Percentiles rank a stretch among this genome's conserved stretches.
phyloP scores from a whole-genome alignment of 2,888 invertebrate species.

The Lasius platythorax region DNA sequence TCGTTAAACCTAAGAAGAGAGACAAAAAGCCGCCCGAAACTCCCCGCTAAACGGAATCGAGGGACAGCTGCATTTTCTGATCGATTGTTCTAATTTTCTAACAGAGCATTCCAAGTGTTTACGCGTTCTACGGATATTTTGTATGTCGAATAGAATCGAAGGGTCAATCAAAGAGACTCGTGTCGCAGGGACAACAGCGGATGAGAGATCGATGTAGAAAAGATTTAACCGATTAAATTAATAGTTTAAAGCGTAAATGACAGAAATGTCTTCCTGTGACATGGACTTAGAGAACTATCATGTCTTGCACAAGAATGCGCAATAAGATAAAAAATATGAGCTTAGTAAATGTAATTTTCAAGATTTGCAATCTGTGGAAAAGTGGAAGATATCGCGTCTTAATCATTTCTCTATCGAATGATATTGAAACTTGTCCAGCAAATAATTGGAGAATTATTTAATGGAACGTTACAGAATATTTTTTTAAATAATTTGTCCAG shows the following conservation, averaged over 20 bases:
- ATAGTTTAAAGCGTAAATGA: slow-evolving; percentile 22
- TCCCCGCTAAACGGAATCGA: slow-evolving; percentile 5
- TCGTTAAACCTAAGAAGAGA: slow-evolving; percentile 33
- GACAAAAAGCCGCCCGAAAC: slow-evolving; percentile 31
- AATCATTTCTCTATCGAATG: neutral
- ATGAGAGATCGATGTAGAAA: slow-evolving; percentile 48
- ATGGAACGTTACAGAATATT: neutral
- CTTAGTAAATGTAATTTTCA: slow-evolving; percentile 39
- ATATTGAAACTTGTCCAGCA: neutral
- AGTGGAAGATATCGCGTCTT: slow-evolving; percentile 4
- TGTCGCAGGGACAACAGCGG: slow-evolving; percentile 3
- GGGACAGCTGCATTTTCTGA: neutral
- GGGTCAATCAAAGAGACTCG: slow-evolving; percentile 21
- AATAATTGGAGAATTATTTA: neutral
- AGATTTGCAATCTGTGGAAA: slow-evolving; percentile 18
- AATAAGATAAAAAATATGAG: slow-evolving; percentile 27
- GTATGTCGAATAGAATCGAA: slow-evolving; percentile 65
- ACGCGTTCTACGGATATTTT: slow-evolving; percentile 60
- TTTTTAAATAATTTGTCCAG: neutral
- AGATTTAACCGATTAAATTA: slow-evolving; percentile 34
- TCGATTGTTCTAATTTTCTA: slow-evolving; percentile 46
- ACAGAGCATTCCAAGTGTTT: neutral
- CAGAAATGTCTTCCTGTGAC: slow-evolving; percentile 41
- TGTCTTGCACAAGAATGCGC: slow-evolving; percentile 7
- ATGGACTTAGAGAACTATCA: slow-evolving; percentile 37